Conservation (phyloP, 2,888 invertebrate species). For the Cryptocheilus praepositus region DNA sequence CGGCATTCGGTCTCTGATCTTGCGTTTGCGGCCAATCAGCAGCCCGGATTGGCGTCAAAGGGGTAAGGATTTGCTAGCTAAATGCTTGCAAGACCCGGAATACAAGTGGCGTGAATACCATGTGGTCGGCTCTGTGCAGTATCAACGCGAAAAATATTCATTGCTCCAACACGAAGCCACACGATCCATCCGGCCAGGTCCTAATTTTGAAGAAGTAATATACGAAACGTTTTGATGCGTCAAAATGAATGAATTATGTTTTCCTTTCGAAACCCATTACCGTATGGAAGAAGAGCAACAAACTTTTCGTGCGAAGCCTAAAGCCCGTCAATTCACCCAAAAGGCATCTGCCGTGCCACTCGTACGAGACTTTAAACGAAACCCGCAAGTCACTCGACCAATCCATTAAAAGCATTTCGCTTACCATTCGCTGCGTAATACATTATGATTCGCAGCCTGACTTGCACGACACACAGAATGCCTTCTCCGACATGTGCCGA, state of each 20-base stretch:
- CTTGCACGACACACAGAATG: constrained; percentile 44
- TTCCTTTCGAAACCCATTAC: no score
- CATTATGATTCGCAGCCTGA: constrained; percentile 46
- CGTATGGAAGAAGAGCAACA: no score
- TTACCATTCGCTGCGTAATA: constrained; percentile 48
- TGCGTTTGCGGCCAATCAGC: constrained; percentile 53
- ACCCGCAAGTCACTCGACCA: constrained; percentile 54
- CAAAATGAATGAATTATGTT: no score
- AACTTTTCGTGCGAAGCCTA: no score
- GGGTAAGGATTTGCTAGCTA: constrained; percentile 20
- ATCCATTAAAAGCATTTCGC: constrained; percentile 58
- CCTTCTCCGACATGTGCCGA: background rate
- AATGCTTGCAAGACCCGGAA: constrained; percentile 18
- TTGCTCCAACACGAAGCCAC: no score
- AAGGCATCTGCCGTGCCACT: constrained; percentile 21
- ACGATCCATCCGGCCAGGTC: no score
- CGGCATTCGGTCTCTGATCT: constrained; percentile 51
- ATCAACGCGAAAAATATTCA: no score
- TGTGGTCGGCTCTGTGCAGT: no score
- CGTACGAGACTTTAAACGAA: constrained; percentile 34
- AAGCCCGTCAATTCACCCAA: no score
- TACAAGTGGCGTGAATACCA: constrained; percentile 2
- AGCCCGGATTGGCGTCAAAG: constrained; percentile 45
- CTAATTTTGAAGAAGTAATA: no score
- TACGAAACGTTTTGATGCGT: no score